A percentile compares a stretch with the other conserved stretches of the same genome.
Conservation (phyloP, 2,888 invertebrate genomes). For the Gortyna flavago region DNA sequence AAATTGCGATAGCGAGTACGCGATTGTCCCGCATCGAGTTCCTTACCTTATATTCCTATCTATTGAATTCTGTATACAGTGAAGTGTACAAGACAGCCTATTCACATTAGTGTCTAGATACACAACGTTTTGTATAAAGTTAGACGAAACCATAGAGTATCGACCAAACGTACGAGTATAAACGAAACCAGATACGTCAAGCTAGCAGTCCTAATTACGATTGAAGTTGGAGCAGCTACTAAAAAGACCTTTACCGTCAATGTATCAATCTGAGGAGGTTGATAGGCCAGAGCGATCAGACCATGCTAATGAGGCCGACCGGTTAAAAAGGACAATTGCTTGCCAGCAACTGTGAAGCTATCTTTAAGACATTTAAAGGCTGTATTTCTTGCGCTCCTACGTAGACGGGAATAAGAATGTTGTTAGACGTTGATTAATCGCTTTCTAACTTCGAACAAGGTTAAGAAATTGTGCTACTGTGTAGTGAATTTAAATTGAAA, state of each 20-base stretch:
- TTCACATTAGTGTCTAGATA: constrained; percentile 54
- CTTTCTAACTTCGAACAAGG: constrained; percentile 71
- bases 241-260: constrained; percentile 84
- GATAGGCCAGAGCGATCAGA: constrained; percentile 81
- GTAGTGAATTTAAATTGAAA: constrained; percentile 74
- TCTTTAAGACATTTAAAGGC: constrained; percentile 82
- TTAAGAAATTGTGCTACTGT: constrained; percentile 73
- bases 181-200: constrained; percentile 69
- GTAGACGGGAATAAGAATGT: constrained; percentile 75
- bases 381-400: constrained; percentile 79
- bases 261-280: constrained; percentile 84
- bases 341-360: constrained; percentile 80
- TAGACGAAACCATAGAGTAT: constrained; percentile 59
- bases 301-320: constrained; percentile 85
- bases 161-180: constrained; percentile 75
- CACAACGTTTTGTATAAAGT: constrained; percentile 41
- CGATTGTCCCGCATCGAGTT: constrained; percentile 83
- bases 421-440: constrained; percentile 82
- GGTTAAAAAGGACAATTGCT: constrained; percentile 86
- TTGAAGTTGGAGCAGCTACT: constrained; percentile 73
- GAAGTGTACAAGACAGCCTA: constrained; percentile 62
- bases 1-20: constrained; percentile 85
- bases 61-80: constrained; percentile 68
- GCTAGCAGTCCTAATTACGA: constrained; percentile 79
- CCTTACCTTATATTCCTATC: constrained; percentile 75